Percentiles rank a stretch among this genome's conserved stretches.
phyloP scores from a whole-genome alignment of 2,797 vertebrate species.

The Acanthurus leucopareius region DNA sequence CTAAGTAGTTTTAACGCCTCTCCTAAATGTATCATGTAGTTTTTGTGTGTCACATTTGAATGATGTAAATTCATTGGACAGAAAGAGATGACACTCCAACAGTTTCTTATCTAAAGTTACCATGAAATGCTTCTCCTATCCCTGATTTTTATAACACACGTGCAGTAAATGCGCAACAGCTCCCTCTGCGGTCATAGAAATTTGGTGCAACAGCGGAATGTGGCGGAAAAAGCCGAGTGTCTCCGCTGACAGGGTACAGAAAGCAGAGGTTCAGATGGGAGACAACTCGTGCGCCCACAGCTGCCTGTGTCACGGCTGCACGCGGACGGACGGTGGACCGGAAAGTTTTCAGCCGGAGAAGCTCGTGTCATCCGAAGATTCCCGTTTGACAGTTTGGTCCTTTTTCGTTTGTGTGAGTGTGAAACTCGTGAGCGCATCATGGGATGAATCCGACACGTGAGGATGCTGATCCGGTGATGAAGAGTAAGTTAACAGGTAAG shows the following conservation, averaged over 20 bases:
- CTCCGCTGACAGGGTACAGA: neutral
- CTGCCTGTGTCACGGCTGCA: neutral
- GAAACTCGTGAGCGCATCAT: slow-evolving; percentile 50
- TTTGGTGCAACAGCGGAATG: slow-evolving; percentile 39
- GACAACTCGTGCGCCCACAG: neutral
- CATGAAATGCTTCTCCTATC: too few species aligned
- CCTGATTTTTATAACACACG: too few species aligned
- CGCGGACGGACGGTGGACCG: neutral
- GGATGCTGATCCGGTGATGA: slow-evolving; percentile 34
- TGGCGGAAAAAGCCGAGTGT: slow-evolving; percentile 67
- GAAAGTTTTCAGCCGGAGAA: neutral
- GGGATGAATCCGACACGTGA: slow-evolving; percentile 59
- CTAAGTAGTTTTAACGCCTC: too few species aligned
- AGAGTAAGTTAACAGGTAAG: slow-evolving; percentile 51
- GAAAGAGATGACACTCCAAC: too few species aligned
- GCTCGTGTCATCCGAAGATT: neutral
- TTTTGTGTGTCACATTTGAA: too few species aligned
- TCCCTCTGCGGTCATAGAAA: neutral
- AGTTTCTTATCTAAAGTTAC: too few species aligned
- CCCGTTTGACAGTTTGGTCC: neutral
- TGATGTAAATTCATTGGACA: too few species aligned
- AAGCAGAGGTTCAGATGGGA: slow-evolving; percentile 33
- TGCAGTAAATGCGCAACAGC: too few species aligned
- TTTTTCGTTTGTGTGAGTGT: neutral
- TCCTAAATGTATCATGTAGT: too few species aligned